A percentile compares a stretch with the other conserved stretches of the same genome.
These are phyloP conservation scores for Oegoconia quadripuncta DNA, from an alignment of 2,888 invertebrate genomes.

Conservation along the genomic window DNA sequence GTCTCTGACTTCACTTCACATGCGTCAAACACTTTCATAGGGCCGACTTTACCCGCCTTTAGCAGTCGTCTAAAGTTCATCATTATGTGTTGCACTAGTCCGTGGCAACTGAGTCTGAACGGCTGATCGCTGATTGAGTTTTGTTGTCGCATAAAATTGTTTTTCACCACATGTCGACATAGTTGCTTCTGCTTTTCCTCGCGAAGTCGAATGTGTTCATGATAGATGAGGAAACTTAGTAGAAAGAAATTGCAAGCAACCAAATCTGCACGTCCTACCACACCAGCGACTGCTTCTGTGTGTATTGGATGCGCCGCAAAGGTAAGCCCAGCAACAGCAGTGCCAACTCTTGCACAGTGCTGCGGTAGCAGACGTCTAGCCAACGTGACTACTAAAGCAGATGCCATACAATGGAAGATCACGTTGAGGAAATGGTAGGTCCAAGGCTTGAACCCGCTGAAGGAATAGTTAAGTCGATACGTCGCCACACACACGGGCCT, in stretches of 20 bases:
- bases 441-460: slow-evolving; percentile 87
- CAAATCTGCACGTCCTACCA: slow-evolving; percentile 97
- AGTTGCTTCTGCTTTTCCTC: slow-evolving; percentile 64
- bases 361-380: slow-evolving; percentile 85
- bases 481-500: slow-evolving; percentile 94
- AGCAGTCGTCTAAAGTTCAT: slow-evolving; percentile 63
- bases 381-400: slow-evolving; percentile 88
- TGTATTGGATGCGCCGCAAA: slow-evolving; percentile 98
- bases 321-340: slow-evolving; percentile 87
- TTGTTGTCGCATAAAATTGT: slow-evolving; percentile 44
- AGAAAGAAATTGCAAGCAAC: slow-evolving; percentile 95
- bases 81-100: slow-evolving; percentile 64
- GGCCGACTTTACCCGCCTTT: slow-evolving; percentile 62
- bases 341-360: slow-evolving; percentile 81
- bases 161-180: slow-evolving; percentile 56
- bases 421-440: slow-evolving; percentile 94
- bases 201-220: slow-evolving; percentile 85
- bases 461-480: slow-evolving; percentile 90
- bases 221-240: slow-evolving; percentile 91
- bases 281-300: slow-evolving; percentile 97
- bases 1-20: slow-evolving; percentile 52
- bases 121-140: slow-evolving; percentile 47
- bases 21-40: slow-evolving; percentile 56
- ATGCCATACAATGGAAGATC: slow-evolving; percentile 90
- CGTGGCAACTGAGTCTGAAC: slow-evolving; percentile 66